phyloP scores from a whole-genome alignment of 2,888 invertebrate genomes.

The Heliconius erato region DNA sequence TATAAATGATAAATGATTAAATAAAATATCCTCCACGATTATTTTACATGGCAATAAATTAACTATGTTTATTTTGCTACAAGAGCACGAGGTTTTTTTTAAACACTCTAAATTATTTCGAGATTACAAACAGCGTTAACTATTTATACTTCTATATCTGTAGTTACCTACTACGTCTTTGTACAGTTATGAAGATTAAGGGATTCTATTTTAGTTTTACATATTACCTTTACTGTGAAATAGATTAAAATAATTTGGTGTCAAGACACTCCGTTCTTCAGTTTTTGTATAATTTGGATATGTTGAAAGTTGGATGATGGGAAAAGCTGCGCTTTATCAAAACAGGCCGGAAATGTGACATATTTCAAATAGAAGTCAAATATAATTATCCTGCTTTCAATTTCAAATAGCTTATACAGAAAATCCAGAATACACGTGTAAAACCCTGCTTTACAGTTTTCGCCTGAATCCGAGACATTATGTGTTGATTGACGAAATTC shows the following conservation, averaged over 20 bases:
- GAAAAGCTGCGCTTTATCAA: neutral
- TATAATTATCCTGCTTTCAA: no score
- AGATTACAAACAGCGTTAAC: neutral
- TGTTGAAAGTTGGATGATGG: no score
- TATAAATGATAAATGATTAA: neutral
- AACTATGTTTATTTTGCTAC: slow-evolving; percentile 4
- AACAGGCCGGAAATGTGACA: no score
- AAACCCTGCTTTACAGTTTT: no score
- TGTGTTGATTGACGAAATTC: neutral
- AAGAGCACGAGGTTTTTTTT: neutral
- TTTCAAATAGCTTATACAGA: no score
- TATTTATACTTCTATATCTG: neutral
- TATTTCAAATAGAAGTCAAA: no score
- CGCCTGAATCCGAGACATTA: neutral
- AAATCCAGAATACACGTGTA: no score
- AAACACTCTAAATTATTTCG: neutral
- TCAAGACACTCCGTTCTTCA: neutral
- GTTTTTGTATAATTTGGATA: neutral
- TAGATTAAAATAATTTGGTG: neutral
- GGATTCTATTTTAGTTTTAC: neutral
- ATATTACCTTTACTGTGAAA: neutral
- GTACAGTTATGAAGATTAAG: neutral
- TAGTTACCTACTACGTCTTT: slow-evolving; percentile 6
- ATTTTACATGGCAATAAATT: neutral
- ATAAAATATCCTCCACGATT: neutral